A percentile compares a stretch with the other conserved stretches of the same genome.
Evolutionary conservation across 2,797 vertebrate genomes (phyloP).

Genomic region (Chanos chanos): DNA sequence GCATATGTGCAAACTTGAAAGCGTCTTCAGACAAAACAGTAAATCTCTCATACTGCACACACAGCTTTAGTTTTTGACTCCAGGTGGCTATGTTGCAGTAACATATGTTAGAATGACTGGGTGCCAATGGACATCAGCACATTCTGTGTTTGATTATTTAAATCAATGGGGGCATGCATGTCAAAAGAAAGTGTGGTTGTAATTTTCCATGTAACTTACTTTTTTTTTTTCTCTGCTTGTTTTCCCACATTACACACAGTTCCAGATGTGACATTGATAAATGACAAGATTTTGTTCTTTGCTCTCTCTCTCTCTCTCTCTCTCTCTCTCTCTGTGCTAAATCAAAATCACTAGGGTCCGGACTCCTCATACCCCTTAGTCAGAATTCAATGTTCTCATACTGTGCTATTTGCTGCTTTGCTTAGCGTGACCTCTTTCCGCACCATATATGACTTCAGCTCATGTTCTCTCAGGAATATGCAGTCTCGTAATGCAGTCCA

Average conservation of each 20-base stretch:
- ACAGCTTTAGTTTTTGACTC: not conserved
- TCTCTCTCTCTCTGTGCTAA: no score
- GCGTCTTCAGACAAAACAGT: not conserved
- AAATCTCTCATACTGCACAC: not conserved
- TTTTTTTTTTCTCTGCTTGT: not conserved
- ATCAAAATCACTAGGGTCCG: no score
- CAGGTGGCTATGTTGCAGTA: slow-evolving; percentile 17
- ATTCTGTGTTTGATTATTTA: slow-evolving; percentile 20
- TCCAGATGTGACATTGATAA: slow-evolving; percentile 24
- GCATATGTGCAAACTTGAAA: no score
- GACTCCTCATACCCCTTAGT: no score
- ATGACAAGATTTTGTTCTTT: no score
- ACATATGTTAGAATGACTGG: not conserved
- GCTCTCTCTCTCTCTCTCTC: no score
- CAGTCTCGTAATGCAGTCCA: no score
- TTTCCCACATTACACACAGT: slow-evolving; percentile 20
- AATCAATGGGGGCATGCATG: slow-evolving; percentile 2
- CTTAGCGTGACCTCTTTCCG: slow-evolving; percentile 2
- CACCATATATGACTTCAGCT: not conserved
- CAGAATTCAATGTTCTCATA: no score
- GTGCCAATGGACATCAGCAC: slow-evolving; percentile 4
- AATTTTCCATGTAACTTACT: not conserved
- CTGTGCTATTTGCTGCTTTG: no score
- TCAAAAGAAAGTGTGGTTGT: slow-evolving; percentile 15
- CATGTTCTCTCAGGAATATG: not conserved